These are phyloP conservation scores for Stegostoma tigrinum DNA, from an alignment of 2,113 vertebrate species.

Conservation along the genomic window DNA sequence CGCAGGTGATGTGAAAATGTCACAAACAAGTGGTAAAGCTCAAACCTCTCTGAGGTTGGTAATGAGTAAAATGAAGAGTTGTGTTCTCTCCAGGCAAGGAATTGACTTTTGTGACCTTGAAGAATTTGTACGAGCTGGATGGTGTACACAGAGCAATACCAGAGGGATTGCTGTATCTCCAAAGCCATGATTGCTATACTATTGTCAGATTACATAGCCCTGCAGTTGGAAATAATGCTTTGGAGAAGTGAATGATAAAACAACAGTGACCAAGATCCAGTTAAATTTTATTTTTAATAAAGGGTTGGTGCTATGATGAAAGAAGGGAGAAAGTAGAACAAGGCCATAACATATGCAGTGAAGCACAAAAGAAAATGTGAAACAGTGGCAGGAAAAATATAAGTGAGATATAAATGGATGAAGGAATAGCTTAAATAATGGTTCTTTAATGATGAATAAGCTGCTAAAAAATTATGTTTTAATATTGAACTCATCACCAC, in stretches of 20 bases:
- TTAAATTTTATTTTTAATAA: background rate
- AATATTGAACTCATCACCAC: background rate
- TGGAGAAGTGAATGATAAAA: background rate
- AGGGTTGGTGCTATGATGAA: background rate
- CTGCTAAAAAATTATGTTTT: background rate
- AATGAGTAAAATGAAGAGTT: background rate
- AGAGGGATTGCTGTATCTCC: background rate
- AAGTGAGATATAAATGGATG: background rate
- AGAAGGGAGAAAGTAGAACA: background rate
- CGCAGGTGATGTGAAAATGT: constrained; percentile 19
- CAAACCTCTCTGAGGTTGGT: background rate
- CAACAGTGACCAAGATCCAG: background rate
- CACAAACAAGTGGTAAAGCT: background rate
- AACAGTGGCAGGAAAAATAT: background rate
- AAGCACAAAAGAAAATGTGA: background rate
- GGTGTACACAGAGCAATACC: background rate
- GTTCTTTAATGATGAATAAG: background rate
- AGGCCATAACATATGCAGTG: background rate
- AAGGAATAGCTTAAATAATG: background rate
- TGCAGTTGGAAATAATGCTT: background rate
- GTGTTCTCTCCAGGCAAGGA: constrained; percentile 1
- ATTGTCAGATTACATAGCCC: background rate
- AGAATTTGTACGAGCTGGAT: background rate
- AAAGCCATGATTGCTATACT: background rate
- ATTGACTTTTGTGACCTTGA: constrained; percentile 4